Evolutionary conservation across 2,888 invertebrate species (phyloP).

Genomic region (Aquatica leii): DNA sequence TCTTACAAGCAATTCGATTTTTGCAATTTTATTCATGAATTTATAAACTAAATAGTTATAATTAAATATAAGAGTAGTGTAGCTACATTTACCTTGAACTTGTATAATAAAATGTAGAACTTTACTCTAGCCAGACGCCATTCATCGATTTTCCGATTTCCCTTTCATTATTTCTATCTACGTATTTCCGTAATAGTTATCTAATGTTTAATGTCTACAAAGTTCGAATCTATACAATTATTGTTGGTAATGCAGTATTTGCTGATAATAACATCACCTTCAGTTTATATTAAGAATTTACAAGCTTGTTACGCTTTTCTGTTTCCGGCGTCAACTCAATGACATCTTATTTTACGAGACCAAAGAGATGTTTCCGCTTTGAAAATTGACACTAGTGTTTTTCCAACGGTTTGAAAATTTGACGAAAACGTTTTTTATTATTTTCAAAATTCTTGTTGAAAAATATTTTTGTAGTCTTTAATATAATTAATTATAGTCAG

Average conservation of each 20-base stretch:
- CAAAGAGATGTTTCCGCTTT: slow-evolving; percentile 22
- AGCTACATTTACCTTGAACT: slow-evolving; percentile 38
- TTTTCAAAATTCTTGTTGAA: too few relatives aligned
- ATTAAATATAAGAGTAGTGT: too few relatives aligned
- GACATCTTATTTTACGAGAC: slow-evolving; percentile 25
- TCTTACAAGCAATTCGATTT: too few relatives aligned
- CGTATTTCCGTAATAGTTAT: slow-evolving; percentile 21
- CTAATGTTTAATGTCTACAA: slow-evolving; percentile 15
- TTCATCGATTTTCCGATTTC: slow-evolving; percentile 44
- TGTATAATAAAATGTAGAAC: slow-evolving; percentile 31
- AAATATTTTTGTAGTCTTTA: too few relatives aligned
- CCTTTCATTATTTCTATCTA: slow-evolving; percentile 28
- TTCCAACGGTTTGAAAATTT: not conserved
- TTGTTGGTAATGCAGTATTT: not conserved
- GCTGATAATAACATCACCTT: not conserved
- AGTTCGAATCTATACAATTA: not conserved
- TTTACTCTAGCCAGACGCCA: slow-evolving; percentile 46
- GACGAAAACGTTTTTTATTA: not conserved
- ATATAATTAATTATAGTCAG: too few relatives aligned
- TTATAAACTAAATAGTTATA: too few relatives aligned
- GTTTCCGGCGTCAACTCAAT: slow-evolving; percentile 23
- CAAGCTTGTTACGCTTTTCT: slow-evolving; percentile 1
- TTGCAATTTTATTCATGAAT: too few relatives aligned
- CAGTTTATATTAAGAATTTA: not conserved
- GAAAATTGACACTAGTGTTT: slow-evolving; percentile 13